Base-by-base conservation (phyloP, 2,888 invertebrate genomes). In the Sicus ferrugineus region DNA sequence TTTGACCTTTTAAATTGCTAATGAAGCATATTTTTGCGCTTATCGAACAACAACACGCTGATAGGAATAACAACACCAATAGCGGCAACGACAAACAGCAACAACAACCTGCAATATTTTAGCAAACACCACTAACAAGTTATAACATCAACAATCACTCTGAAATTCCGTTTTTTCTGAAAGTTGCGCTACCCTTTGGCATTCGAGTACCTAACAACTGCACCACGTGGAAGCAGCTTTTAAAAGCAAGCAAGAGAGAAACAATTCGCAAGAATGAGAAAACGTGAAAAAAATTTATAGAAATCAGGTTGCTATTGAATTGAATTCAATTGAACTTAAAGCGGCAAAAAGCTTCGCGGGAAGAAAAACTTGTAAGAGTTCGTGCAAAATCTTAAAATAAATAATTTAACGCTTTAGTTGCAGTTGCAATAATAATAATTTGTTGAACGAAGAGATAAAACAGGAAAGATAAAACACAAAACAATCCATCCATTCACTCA, bases 1-100 rank as follows among this genome's bases (percentile, higher is more conserved):
- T 52, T 23, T 65, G 65, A 54, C 65, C 65, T 65, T 65, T 65
- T 23, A 21, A 38, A 21, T 65, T 54, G 54, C 65, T 65, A 65
- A 65, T 65, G 65, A 38, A 65, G 52, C 52, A 16, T 21, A 23
- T 23, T 46, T 46, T 21, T 52, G 64, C 50, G 64, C 21, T 64
- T 64, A 64, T 34, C 65, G 38, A 38, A 28, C 19, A 21, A 46
- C 42, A 46, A 21, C 21, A n/a, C n/a, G n/a, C 21, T 1, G 19
- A 48, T 46, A 28, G 19, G 30, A 50, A 26, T 19, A n/a, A 50
- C 30, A 50, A 4, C 11, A 30, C n/a, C 3, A 30, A 48, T 46
- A 28, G 19, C 50, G 30, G 26, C 30, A n/a, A 50, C 30, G 30
- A 4, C 11, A 30, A 19, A 34, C 26, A 11, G 7, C 11, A 34